Evolutionary conservation across 2,113 vertebrate genomes (phyloP).

Genomic region (Laterallus jamaicensis): DNA sequence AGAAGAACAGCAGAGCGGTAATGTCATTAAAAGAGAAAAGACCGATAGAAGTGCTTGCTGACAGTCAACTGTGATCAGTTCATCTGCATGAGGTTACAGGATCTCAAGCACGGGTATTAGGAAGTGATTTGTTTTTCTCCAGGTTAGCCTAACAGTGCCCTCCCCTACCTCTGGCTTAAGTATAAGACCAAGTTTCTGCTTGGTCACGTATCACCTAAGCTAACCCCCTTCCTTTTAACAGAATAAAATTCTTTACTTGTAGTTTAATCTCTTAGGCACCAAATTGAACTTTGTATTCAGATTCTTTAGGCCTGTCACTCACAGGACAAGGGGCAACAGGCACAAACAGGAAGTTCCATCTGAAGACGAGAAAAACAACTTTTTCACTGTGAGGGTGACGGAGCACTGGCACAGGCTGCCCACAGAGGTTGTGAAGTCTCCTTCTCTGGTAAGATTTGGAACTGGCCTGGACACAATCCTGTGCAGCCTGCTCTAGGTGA

Average conservation of each 20-base stretch:
- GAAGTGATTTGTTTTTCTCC: neutral
- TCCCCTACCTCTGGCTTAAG: neutral
- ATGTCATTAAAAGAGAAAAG: neutral
- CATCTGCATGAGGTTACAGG: neutral
- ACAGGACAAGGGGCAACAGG: too few relatives aligned
- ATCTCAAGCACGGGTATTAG: neutral
- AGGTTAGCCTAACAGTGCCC: neutral
- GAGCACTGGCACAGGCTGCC: too few relatives aligned
- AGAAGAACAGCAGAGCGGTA: neutral
- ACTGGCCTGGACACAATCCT: too few relatives aligned
- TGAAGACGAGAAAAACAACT: too few relatives aligned
- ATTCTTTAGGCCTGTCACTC: neutral
- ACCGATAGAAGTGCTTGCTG: neutral
- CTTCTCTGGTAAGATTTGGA: too few relatives aligned
- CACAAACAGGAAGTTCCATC: too few relatives aligned
- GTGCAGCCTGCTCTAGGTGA: too few relatives aligned
- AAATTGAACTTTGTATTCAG: rapidly evolving
- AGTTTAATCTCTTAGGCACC: neutral
- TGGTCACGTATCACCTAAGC: neutral
- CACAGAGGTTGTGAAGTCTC: too few relatives aligned
- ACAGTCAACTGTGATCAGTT: neutral
- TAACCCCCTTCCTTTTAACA: neutral
- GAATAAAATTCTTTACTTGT: neutral
- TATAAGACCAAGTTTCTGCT: neutral
- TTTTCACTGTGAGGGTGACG: too few relatives aligned